A percentile compares a stretch with the other conserved stretches of the same genome.
Conservation (phyloP, 1,140 invertebrate genomes). For the Drosophila albomicans region DNA sequence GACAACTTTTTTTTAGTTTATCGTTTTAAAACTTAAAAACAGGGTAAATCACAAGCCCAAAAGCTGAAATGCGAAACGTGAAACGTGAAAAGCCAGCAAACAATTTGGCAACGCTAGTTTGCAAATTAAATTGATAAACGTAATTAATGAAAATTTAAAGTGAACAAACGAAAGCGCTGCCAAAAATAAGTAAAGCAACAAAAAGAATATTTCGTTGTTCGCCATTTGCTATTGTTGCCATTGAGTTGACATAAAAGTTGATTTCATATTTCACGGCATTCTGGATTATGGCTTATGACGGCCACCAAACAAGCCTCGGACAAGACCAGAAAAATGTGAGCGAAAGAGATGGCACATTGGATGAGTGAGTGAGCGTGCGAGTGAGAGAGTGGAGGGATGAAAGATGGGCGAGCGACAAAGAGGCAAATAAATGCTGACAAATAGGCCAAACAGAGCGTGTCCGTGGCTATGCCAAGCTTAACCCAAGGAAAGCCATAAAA, state of each 20-base stretch:
- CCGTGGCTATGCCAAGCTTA: conserved; percentile 15
- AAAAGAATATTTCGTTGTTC: background rate
- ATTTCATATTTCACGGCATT: conserved; percentile 46
- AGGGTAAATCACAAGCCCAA: background rate
- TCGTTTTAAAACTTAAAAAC: background rate
- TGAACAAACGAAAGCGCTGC: conserved; percentile 15
- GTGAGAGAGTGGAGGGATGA: background rate
- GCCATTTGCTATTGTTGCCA: background rate
- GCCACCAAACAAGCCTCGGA: conserved; percentile 21
- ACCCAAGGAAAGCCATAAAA: conserved; percentile 16
- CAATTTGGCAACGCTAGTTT: conserved; percentile 9
- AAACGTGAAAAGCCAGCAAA: background rate
- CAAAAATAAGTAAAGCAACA: conserved; percentile 4
- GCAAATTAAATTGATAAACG: conserved; percentile 37
- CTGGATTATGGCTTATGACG: conserved; percentile 42
- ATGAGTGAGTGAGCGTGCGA: background rate
- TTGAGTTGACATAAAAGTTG: conserved; percentile 30
- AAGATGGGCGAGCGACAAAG: background rate
- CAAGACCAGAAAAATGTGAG: background rate
- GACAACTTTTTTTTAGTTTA: no score
- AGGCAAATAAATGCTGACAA: conserved; percentile 49
- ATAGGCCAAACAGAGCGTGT: conserved; percentile 27
- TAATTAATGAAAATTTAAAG: conserved; percentile 49
- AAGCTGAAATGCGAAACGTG: background rate
- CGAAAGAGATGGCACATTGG: background rate